Conservation (phyloP, 2,113 vertebrate genomes). For the Neodontobutis hainanensis region DNA sequence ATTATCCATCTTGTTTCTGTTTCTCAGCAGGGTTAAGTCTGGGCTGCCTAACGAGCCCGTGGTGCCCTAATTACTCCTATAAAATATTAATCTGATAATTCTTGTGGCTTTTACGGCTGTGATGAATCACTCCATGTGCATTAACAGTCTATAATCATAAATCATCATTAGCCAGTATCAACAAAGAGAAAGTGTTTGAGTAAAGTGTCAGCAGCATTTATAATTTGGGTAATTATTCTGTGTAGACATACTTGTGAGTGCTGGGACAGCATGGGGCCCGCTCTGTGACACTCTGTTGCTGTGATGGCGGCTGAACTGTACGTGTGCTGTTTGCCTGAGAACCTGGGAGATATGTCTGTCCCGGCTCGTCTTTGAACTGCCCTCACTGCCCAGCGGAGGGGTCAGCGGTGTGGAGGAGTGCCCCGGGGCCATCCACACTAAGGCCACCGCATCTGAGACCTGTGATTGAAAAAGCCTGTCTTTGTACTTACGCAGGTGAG, state of each 20-base stretch:
- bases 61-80: slow-evolving; percentile 51
- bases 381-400: slow-evolving; percentile 36
- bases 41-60: slow-evolving; percentile 10
- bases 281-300: background rate
- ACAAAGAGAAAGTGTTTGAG: slow-evolving; percentile 67
- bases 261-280: background rate
- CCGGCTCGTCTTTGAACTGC: slow-evolving; percentile 43
- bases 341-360: slow-evolving; percentile 1
- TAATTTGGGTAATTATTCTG: slow-evolving; percentile 54
- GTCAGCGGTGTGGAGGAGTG: slow-evolving; percentile 33
- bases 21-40: slow-evolving; percentile 1
- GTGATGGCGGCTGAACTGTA: background rate
- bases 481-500: slow-evolving; percentile 52
- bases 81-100: slow-evolving; percentile 67
- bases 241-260: slow-evolving; percentile 10
- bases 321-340: slow-evolving; percentile 17
- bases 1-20: slow-evolving; percentile 16
- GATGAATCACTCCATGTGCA: slow-evolving; percentile 58
- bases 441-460: slow-evolving; percentile 48
- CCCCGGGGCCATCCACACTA: slow-evolving; percentile 35
- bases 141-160: slow-evolving; percentile 52
- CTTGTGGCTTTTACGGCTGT: slow-evolving; percentile 49
- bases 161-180: slow-evolving; percentile 68
- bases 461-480: slow-evolving; percentile 52
- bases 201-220: slow-evolving; percentile 59